Conservation (phyloP, 1,140 invertebrate genomes). For the Caenorhabditis latens region DNA sequence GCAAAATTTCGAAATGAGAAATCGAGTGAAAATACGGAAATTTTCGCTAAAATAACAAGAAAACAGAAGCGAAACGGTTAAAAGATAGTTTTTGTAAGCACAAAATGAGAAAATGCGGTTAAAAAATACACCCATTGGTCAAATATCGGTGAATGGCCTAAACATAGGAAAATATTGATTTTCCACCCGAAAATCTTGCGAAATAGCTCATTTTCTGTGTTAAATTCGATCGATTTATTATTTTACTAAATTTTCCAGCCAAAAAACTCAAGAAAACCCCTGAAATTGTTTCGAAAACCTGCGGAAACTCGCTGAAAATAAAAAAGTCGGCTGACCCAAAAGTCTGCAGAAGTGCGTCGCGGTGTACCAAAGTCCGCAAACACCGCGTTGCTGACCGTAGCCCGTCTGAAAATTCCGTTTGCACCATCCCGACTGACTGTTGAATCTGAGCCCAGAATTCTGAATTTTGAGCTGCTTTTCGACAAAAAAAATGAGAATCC, state of each 20-base stretch:
- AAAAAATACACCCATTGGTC: too few species aligned
- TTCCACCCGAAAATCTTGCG: too few species aligned
- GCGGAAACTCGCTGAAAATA: conserved; percentile 5
- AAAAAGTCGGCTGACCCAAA: background rate
- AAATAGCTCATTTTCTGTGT: too few species aligned
- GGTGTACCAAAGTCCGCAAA: background rate
- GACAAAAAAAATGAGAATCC: conserved; percentile 23
- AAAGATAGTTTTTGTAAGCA: background rate
- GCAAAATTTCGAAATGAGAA: background rate
- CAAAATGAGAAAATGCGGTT: too few species aligned
- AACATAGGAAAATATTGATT: too few species aligned
- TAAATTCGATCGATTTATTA: too few species aligned
- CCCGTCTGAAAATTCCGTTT: background rate
- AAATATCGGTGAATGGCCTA: too few species aligned
- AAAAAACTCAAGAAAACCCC: background rate
- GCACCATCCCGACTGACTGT: background rate
- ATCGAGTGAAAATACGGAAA: background rate
- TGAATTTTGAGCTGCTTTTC: background rate
- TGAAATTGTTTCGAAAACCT: background rate
- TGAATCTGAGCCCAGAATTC: background rate
- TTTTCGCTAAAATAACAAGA: background rate
- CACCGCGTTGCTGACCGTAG: background rate
- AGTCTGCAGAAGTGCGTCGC: background rate
- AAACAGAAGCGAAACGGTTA: background rate
- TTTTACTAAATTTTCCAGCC: too few species aligned